These are phyloP conservation scores for Miopithecus talapoin DNA, from an alignment of 2,797 vertebrate genomes.

Conservation along the genomic window DNA sequence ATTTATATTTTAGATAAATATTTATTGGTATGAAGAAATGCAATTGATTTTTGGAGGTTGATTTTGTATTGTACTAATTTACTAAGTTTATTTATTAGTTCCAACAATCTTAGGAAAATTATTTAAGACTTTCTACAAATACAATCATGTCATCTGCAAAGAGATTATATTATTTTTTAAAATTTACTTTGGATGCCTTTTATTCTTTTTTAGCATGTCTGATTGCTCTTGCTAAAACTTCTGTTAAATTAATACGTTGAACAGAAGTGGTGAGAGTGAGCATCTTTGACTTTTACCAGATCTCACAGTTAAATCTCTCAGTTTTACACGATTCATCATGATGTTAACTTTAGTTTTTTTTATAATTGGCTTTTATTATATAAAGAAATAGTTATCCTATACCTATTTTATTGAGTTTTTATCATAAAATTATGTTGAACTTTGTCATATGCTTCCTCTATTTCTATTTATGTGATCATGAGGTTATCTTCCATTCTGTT, in stretches of 20 bases:
- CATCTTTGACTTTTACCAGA: not conserved
- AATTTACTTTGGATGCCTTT: not conserved
- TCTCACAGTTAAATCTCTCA: not conserved
- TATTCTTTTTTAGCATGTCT: not conserved
- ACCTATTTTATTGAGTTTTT: not conserved
- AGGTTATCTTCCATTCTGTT: not conserved
- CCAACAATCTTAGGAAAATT: no score
- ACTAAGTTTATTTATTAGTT: no score
- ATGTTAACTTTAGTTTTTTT: not conserved
- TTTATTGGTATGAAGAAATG: not conserved
- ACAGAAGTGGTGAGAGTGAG: not conserved
- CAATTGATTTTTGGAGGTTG: not conserved
- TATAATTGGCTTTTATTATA: not conserved
- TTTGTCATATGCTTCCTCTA: not conserved
- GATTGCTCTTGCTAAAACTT: not conserved
- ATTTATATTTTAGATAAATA: not conserved
- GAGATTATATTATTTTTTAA: not conserved
- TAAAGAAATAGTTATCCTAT: not conserved
- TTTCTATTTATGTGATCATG: not conserved
- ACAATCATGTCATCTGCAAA: no score
- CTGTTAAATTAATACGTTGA: not conserved
- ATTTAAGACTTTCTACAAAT: no score
- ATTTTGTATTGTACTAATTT: no score
- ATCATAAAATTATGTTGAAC: not conserved
- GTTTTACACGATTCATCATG: not conserved